Percentiles rank a stretch among this genome's conserved stretches.
phyloP scores from a whole-genome alignment of 2,888 invertebrate species.

The Eupithecia exiguata region DNA sequence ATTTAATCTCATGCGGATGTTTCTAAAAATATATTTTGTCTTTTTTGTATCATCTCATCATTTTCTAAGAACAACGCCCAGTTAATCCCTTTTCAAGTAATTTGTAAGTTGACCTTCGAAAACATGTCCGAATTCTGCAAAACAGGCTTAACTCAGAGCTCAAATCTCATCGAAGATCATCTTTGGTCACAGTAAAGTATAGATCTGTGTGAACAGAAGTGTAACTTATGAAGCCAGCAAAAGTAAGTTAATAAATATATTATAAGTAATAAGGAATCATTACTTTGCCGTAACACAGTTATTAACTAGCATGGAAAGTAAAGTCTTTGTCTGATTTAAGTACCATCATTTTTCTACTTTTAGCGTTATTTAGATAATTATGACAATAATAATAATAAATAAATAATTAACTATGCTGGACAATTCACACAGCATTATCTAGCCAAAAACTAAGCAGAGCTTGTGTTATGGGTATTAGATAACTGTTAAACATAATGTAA shows the following conservation, averaged over 20 bases:
- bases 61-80: constrained; percentile 15
- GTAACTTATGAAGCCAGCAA: background rate
- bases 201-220: constrained; percentile 17
- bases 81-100: constrained; percentile 23
- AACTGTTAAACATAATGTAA: too few relatives aligned
- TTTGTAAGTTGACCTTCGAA: constrained; percentile 50
- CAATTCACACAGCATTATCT: too few relatives aligned
- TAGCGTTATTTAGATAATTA: too few relatives aligned
- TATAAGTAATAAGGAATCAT: too few relatives aligned
- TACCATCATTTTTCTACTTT: too few relatives aligned
- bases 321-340: too few relatives aligned
- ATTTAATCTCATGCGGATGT: background rate
- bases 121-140: constrained; percentile 51
- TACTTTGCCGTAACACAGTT: too few relatives aligned
- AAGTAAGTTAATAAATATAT: background rate
- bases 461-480: too few relatives aligned
- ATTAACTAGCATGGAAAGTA: too few relatives aligned
- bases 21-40: background rate
- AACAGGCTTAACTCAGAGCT: constrained; percentile 49
- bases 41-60: background rate
- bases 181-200: constrained; percentile 21
- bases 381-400: too few relatives aligned
- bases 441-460: too few relatives aligned
- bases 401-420: too few relatives aligned
- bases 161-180: constrained; percentile 52